Percentiles rank a stretch among this genome's conserved stretches.
Conservation (phyloP, 2,888 invertebrate genomes). For the Tetragonisca angustula region DNA sequence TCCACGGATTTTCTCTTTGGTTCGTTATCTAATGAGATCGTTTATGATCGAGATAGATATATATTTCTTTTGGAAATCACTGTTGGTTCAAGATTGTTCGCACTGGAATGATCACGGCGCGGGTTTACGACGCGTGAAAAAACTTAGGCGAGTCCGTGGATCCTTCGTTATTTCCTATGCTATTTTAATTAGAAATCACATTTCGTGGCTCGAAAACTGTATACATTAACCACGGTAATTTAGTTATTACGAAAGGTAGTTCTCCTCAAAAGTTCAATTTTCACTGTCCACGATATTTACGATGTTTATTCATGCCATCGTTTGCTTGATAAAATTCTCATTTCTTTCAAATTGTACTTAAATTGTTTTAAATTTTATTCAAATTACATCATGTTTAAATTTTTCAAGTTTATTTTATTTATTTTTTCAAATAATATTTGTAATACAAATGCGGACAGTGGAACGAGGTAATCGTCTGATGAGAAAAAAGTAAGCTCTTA, state of each 20-base stretch:
- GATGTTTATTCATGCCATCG: neutral
- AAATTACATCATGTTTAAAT: too few relatives aligned
- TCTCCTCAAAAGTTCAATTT: neutral
- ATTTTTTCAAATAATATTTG: too few relatives aligned
- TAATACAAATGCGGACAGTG: too few relatives aligned
- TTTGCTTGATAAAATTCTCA: neutral
- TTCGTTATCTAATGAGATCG: neutral
- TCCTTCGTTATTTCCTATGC: slow-evolving; percentile 18
- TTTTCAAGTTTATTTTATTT: too few relatives aligned
- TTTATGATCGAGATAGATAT: too few relatives aligned
- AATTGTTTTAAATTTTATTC: too few relatives aligned
- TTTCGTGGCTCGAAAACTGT: slow-evolving; percentile 2
- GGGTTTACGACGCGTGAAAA: slow-evolving; percentile 35
- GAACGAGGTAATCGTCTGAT: too few relatives aligned
- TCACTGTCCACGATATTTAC: too few relatives aligned
- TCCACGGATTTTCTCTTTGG: neutral
- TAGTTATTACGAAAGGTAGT: too few relatives aligned
- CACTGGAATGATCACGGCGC: too few relatives aligned
- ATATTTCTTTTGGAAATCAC: neutral
- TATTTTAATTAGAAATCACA: neutral
- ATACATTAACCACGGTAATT: neutral
- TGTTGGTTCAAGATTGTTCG: slow-evolving; percentile 2
- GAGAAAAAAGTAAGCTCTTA: too few relatives aligned
- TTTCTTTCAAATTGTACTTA: too few relatives aligned
- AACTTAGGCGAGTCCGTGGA: slow-evolving; percentile 27